Evolutionary conservation across 2,888 invertebrate genomes (phyloP).

Genomic region (Eupithecia subumbrata): DNA sequence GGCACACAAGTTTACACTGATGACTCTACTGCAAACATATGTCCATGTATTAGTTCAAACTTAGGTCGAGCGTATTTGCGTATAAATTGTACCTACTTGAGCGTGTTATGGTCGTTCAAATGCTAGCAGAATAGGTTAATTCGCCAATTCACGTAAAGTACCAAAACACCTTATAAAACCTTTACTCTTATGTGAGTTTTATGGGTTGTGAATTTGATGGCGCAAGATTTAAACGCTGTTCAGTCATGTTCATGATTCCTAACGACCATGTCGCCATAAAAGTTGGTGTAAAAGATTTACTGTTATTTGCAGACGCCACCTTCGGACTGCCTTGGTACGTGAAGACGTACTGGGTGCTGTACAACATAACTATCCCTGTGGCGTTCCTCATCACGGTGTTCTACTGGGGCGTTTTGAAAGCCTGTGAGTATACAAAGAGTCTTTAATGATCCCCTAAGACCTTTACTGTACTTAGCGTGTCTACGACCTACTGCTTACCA

Average conservation of each 20-base stretch:
- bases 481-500: background rate
- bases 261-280: slow-evolving; percentile 19
- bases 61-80: slow-evolving; percentile 22
- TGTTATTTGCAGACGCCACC: slow-evolving; percentile 64
- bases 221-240: slow-evolving; percentile 27
- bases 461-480: background rate
- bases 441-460: background rate
- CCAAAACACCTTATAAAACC: slow-evolving; percentile 17
- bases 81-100: slow-evolving; percentile 22
- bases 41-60: slow-evolving; percentile 1
- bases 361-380: slow-evolving; percentile 77
- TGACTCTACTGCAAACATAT: background rate
- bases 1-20: background rate
- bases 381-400: slow-evolving; percentile 79
- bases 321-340: slow-evolving; percentile 76
- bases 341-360: slow-evolving; percentile 77
- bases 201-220: slow-evolving; percentile 22
- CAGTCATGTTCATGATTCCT: slow-evolving; percentile 22
- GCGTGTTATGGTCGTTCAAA: slow-evolving; percentile 5
- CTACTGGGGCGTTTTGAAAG: slow-evolving; percentile 76
- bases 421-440: slow-evolving; percentile 56
- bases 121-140: slow-evolving; percentile 33
- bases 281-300: slow-evolving; percentile 11
- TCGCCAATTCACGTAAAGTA: slow-evolving; percentile 16
- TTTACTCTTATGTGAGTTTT: slow-evolving; percentile 14